Conservation (phyloP, 2,888 invertebrate species). For the Choreutis nemorana region DNA sequence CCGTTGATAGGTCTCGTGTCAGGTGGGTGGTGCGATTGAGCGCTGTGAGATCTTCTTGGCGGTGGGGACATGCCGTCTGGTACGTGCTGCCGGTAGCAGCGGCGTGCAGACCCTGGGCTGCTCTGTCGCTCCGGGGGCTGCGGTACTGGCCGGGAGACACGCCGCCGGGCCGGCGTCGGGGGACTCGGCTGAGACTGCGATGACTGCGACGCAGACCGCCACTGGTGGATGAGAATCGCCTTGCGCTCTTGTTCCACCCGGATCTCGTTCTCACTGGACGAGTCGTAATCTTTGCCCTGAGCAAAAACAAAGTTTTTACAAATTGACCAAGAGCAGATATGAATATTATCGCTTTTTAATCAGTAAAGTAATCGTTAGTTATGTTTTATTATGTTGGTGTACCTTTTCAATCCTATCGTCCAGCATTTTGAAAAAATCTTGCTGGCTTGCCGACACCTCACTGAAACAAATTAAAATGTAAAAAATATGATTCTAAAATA, state of each 20-base stretch:
- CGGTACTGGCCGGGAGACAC: constrained; percentile 34
- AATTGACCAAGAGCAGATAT: constrained; percentile 1
- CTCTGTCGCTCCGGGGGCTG: constrained; percentile 43
- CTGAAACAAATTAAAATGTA: no score
- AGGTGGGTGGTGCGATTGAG: constrained; percentile 37
- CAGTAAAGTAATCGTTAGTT: no score
- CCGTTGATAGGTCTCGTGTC: constrained; percentile 42
- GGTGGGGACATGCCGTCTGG: constrained; percentile 52
- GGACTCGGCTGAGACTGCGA: constrained; percentile 40
- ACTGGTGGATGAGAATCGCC: constrained; percentile 73
- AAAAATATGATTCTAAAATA: no score
- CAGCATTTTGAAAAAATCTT: constrained; percentile 92
- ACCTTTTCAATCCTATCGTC: constrained; percentile 93
- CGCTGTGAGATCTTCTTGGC: constrained; percentile 42
- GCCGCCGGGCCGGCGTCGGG: constrained; percentile 42
- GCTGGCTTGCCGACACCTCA: constrained; percentile 88
- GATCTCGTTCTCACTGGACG: constrained; percentile 77
- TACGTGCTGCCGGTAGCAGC: constrained; percentile 42
- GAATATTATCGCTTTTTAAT: no score
- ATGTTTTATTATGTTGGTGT: constrained; percentile 26
- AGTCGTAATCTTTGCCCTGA: constrained; percentile 85
- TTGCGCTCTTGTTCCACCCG: constrained; percentile 73
- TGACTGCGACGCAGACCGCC: constrained; percentile 75
- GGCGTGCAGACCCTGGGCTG: constrained; percentile 37
- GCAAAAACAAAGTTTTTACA: constrained; percentile 4